A percentile compares a stretch with the other conserved stretches of the same genome.
Conservation (phyloP, 2,797 vertebrate species). For the Thunnus albacares region DNA sequence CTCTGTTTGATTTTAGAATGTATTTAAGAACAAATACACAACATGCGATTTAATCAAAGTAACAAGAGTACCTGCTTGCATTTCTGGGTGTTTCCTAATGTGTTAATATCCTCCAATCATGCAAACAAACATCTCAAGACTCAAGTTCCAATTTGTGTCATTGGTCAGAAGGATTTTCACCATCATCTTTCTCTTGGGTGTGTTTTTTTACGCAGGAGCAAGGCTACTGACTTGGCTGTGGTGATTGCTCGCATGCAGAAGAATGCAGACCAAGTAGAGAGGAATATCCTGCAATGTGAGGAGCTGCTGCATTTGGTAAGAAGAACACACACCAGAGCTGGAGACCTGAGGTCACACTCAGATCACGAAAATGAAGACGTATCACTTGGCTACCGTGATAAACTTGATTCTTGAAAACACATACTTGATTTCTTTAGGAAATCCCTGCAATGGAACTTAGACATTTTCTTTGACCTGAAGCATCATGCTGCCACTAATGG, state of each 20-base stretch:
- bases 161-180: too few species aligned
- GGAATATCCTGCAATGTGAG: constrained; percentile 90
- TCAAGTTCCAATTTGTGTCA: neutral
- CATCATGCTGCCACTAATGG: neutral
- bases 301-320: constrained; percentile 86
- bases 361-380: neutral
- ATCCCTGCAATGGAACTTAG: neutral
- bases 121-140: neutral
- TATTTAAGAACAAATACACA: neutral
- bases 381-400: neutral
- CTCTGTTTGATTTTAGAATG: neutral
- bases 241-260: constrained; percentile 92
- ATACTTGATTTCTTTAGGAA: neutral
- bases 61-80: neutral
- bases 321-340: neutral
- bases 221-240: constrained; percentile 85
- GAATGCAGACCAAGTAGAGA: constrained; percentile 93
- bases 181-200: neutral
- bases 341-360: neutral
- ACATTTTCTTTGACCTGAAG: neutral
- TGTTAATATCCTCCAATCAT: neutral
- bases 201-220: constrained; percentile 78
- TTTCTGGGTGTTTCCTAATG: neutral
- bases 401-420: neutral
- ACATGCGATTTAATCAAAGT: neutral